A percentile compares a stretch with the other conserved stretches of the same genome.
Conservation (phyloP, 2,113 vertebrate species). For the Oceanites oceanicus region DNA sequence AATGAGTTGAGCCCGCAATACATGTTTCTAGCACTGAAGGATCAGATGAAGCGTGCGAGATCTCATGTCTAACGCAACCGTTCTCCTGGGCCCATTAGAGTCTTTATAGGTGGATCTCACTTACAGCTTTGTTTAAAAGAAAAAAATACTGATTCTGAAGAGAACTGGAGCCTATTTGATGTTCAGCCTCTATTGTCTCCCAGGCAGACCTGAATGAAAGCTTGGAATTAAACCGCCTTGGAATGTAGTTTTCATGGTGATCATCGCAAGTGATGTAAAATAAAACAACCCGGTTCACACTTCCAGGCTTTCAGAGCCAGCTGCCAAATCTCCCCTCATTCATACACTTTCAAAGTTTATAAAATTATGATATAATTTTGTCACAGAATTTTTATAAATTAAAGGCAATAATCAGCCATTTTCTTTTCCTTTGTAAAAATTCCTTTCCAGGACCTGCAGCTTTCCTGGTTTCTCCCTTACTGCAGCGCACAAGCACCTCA, state of each 20-base stretch:
- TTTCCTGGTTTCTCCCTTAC: background rate
- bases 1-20: constrained; percentile 37
- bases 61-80: background rate
- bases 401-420: background rate
- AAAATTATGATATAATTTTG: background rate
- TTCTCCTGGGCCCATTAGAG: constrained; percentile 39
- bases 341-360: background rate
- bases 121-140: constrained; percentile 4
- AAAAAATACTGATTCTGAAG: constrained; percentile 34
- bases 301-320: background rate
- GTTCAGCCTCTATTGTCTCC: constrained; percentile 64
- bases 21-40: constrained; percentile 32
- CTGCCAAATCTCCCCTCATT: background rate
- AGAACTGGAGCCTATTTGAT: constrained; percentile 54
- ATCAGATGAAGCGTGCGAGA: constrained; percentile 32
- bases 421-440: background rate
- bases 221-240: constrained; percentile 12
- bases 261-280: constrained; percentile 26
- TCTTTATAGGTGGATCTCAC: constrained; percentile 45
- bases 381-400: background rate
- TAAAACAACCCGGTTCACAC: background rate
- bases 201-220: constrained; percentile 60
- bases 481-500: background rate
- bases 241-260: constrained; percentile 3
- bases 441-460: background rate